These are phyloP conservation scores for Florisuga fusca DNA, from an alignment of 2,797 vertebrate species.

Conservation along the genomic window DNA sequence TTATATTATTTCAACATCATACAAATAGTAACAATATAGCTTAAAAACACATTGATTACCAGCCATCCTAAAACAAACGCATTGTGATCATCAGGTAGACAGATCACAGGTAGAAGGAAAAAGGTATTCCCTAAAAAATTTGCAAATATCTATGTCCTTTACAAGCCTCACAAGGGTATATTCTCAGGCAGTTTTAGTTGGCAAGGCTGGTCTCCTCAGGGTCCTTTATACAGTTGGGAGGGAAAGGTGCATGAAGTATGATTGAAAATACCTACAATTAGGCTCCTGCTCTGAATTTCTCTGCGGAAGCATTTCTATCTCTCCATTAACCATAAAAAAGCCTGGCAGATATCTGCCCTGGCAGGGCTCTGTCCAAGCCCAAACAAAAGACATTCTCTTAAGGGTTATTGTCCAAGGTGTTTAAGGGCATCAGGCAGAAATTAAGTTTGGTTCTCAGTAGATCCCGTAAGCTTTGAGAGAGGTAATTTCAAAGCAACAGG, in stretches of 20 bases:
- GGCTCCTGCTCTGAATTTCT: background rate
- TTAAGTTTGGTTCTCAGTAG: background rate
- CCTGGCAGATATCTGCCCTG: background rate
- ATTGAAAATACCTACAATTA: background rate
- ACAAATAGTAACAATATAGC: background rate
- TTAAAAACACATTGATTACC: background rate
- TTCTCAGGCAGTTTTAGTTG: background rate
- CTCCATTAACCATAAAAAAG: background rate
- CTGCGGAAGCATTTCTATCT: background rate
- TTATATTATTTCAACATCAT: background rate
- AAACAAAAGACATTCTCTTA: background rate
- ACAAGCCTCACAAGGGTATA: accelerated
- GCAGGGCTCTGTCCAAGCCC: background rate
- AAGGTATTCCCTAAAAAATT: background rate
- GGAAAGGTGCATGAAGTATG: background rate
- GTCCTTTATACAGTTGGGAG: background rate
- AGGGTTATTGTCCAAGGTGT: background rate
- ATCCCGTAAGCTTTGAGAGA: background rate
- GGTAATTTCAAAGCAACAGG: background rate
- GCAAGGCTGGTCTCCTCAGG: background rate
- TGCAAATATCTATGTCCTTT: background rate
- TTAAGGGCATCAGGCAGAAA: background rate
- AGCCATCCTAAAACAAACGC: background rate
- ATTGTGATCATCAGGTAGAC: background rate
- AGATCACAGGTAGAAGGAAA: background rate